Evolutionary conservation across 1,140 invertebrate genomes (phyloP).

Genomic region (Drosophila lacertosa): DNA sequence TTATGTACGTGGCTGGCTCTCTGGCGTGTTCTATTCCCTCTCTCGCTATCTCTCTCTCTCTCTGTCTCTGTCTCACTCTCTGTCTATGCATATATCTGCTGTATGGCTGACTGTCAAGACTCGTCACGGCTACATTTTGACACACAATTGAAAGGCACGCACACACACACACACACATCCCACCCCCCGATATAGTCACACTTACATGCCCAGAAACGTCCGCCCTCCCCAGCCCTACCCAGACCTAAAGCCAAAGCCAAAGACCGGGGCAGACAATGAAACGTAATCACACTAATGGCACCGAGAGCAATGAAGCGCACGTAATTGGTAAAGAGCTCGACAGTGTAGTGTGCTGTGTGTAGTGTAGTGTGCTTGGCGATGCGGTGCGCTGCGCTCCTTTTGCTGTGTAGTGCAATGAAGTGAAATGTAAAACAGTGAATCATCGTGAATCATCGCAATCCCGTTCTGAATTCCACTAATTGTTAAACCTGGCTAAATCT

Average conservation of each 20-base stretch:
- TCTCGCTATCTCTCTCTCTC: conserved; percentile 10
- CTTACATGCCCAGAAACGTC: conserved; percentile 14
- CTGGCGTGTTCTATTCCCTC: conserved; percentile 13
- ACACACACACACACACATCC: conserved; percentile 42
- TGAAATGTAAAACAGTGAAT: conserved; percentile 53
- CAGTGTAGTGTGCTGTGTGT: conserved; percentile 59
- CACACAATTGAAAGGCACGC: conserved; percentile 81
- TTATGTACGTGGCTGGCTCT: conserved; percentile 76
- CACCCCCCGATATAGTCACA: conserved; percentile 10
- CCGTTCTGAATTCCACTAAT: conserved; percentile 11
- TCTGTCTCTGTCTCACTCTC: conserved; percentile 11
- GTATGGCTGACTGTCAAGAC: conserved; percentile 67
- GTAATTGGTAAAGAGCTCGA: conserved; percentile 82
- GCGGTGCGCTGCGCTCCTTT: conserved; percentile 3
- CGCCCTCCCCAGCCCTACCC: conserved; percentile 10
- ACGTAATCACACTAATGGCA: conserved; percentile 83
- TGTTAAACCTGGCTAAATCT: conserved; percentile 21
- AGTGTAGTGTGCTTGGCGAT: conserved; percentile 19
- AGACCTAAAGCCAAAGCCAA: conserved; percentile 37
- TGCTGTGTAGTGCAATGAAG: conserved; percentile 41
- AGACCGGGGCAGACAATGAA: conserved; percentile 76
- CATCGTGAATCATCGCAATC: conserved; percentile 42
- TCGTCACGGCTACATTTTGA: conserved; percentile 81
- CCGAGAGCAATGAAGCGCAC: conserved; percentile 81
- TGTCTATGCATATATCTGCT: conserved; percentile 26